Evolutionary conservation across 2,888 invertebrate genomes (phyloP).

Genomic region (Watsonalla binaria): DNA sequence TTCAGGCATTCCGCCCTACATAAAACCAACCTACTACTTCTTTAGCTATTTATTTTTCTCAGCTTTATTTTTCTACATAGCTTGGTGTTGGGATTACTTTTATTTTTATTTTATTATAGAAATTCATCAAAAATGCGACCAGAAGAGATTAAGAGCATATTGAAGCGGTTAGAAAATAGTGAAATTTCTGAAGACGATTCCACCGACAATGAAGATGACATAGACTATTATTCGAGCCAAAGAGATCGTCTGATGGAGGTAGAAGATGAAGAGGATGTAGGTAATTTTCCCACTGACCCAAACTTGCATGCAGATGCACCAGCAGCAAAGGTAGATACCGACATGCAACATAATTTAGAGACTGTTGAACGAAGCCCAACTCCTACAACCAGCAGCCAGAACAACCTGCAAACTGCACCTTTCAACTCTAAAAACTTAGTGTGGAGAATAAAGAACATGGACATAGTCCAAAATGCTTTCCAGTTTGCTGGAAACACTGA

Average conservation of each 20-base stretch:
- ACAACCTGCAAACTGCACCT: conserved; percentile 32
- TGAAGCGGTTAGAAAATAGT: conserved; percentile 29
- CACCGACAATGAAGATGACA: conserved; percentile 30
- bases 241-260: conserved; percentile 30
- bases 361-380: conserved; percentile 29
- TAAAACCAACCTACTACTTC: conserved; percentile 28
- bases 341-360: conserved; percentile 30
- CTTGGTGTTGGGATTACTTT: conserved; percentile 29
- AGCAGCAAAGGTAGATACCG: conserved; percentile 21
- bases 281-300: conserved; percentile 26
- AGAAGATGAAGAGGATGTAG: conserved; percentile 30
- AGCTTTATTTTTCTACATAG: conserved; percentile 26
- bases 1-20: conserved; percentile 29
- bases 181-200: conserved; percentile 32
- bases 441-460: conserved; percentile 36
- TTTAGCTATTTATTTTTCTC: conserved; percentile 22
- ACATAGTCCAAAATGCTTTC: conserved; percentile 28
- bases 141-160: conserved; percentile 30
- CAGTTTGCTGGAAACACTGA: conserved; percentile 26
- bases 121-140: conserved; percentile 30
- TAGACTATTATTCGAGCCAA: conserved; percentile 30
- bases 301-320: conserved; percentile 23
- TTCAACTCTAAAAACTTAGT: conserved; percentile 30
- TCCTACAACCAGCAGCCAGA: conserved; percentile 26
- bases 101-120: conserved; percentile 27